Conservation (phyloP, 2,113 vertebrate species). For the Brevimyrus niger region DNA sequence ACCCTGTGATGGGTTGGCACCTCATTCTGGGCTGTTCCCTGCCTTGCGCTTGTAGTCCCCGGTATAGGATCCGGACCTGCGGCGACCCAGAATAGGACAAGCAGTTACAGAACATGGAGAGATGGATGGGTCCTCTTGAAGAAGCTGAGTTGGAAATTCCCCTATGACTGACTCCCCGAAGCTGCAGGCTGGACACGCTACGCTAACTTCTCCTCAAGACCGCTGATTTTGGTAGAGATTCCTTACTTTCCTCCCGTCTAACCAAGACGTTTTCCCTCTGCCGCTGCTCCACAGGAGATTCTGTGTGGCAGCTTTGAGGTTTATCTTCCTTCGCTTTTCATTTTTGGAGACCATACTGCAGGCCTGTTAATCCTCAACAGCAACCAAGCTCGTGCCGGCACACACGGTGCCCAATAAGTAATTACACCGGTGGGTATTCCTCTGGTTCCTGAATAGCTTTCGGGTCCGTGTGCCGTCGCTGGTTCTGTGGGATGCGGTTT, state of each 20-base stretch:
- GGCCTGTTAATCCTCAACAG: not conserved
- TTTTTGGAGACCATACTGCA: not conserved
- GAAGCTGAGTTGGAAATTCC: not conserved
- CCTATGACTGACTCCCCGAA: not conserved
- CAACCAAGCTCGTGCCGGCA: not conserved
- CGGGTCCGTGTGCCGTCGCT: not conserved
- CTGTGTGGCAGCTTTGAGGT: not conserved
- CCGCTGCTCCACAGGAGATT: not conserved
- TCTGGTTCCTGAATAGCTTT: not conserved
- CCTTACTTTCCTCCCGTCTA: not conserved
- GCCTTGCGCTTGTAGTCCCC: not conserved
- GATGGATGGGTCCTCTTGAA: not conserved
- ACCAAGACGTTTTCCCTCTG: not conserved
- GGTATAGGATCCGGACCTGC: not conserved
- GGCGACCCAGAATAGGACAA: not conserved
- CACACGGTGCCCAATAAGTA: not conserved
- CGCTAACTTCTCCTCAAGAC: not conserved
- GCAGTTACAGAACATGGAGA: not conserved
- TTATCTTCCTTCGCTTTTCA: not conserved
- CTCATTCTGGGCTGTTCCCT: not conserved
- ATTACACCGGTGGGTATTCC: not conserved
- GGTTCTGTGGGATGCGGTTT: not conserved
- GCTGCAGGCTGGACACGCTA: not conserved
- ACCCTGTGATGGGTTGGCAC: not conserved
- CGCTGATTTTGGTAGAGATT: not conserved